These are phyloP conservation scores for Phataginus tetradactyla DNA, from an alignment of 2,797 vertebrate species.

Conservation along the genomic window DNA sequence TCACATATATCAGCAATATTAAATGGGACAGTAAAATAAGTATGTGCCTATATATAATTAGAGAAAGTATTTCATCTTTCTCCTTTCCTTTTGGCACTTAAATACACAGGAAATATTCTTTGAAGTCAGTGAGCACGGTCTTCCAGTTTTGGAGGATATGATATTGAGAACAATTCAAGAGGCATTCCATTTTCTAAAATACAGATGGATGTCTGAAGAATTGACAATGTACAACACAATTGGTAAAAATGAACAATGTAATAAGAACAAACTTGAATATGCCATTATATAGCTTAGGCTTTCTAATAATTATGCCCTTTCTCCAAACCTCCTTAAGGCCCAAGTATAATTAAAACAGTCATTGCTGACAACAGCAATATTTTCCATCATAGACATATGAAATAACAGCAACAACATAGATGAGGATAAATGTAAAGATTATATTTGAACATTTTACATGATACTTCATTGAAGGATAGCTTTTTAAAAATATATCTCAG, in stretches of 20 bases:
- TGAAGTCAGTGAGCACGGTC: constrained; percentile 23
- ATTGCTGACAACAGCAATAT: constrained; percentile 27
- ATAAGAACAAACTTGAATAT: constrained; percentile 1
- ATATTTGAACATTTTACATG: background rate
- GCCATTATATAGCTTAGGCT: background rate
- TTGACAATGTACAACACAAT: constrained; percentile 2
- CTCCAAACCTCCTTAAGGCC: background rate
- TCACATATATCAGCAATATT: constrained; percentile 27
- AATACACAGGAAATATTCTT: constrained; percentile 26
- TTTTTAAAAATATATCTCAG: background rate
- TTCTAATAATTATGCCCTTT: constrained; percentile 37
- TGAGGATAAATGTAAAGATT: background rate
- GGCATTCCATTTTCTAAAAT: constrained; percentile 4
- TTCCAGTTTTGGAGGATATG: background rate
- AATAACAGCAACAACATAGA: background rate
- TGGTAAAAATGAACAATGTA: constrained; percentile 16
- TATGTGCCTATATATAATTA: constrained; percentile 25
- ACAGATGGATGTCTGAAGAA: constrained; percentile 7
- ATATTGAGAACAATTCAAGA: constrained; percentile 40
- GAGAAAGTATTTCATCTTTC: constrained; percentile 54
- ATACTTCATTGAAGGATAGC: background rate
- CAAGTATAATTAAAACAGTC: constrained; percentile 52
- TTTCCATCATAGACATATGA: constrained; percentile 17
- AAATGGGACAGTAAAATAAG: constrained; percentile 35
- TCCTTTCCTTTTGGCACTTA: constrained; percentile 40